phyloP scores from a whole-genome alignment of 2,797 vertebrate species.

The Anisognathus igniventris region DNA sequence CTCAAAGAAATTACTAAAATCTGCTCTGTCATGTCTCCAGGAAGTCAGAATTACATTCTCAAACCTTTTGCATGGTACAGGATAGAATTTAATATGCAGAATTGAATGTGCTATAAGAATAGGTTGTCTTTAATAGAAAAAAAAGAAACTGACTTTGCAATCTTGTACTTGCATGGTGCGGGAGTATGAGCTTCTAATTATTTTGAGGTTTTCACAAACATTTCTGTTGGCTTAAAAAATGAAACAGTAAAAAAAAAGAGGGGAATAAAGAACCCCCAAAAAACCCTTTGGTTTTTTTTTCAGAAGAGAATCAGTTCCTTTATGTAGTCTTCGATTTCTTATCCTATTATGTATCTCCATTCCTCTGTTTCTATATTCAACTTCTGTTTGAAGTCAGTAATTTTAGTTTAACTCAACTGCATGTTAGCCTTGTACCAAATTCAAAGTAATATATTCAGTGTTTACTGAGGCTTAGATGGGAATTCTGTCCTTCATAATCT shows the following conservation, averaged over 20 bases:
- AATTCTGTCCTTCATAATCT: background rate
- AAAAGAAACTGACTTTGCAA: background rate
- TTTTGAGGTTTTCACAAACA: background rate
- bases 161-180: background rate
- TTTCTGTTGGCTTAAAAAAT: background rate
- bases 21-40: background rate
- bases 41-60: background rate
- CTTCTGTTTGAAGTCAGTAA: background rate
- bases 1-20: background rate
- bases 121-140: background rate
- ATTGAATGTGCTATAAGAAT: background rate
- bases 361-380: background rate
- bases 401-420: background rate
- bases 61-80: background rate
- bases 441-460: background rate
- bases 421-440: background rate
- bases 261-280: rapidly evolving
- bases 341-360: background rate
- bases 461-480: background rate
- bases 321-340: background rate
- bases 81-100: background rate
- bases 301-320: background rate
- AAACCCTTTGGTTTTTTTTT: background rate
- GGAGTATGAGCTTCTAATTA: background rate
- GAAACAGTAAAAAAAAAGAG: background rate